phyloP scores from a whole-genome alignment of 2,113 vertebrate species.

The Elgaria multicarinata region DNA sequence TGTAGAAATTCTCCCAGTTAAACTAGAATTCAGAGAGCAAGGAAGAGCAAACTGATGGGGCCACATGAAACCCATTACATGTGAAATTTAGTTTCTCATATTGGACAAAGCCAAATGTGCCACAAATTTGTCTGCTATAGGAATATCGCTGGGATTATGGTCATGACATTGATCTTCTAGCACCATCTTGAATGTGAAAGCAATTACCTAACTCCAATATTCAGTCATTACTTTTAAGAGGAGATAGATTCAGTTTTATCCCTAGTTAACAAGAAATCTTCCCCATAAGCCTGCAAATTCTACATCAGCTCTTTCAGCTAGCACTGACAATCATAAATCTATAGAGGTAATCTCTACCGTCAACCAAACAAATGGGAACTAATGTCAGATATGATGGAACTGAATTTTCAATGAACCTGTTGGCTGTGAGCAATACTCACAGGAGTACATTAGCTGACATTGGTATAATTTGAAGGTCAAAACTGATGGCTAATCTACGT shows the following conservation, averaged over 20 bases:
- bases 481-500: not conserved
- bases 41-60: not conserved
- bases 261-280: not conserved
- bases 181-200: not conserved
- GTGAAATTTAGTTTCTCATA: not conserved
- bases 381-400: slow-evolving; percentile 8
- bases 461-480: slow-evolving; percentile 1
- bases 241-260: slow-evolving; percentile 11
- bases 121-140: not conserved
- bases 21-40: not conserved
- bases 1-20: not conserved
- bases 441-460: not conserved
- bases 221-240: not conserved
- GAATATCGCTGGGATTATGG: not conserved
- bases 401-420: slow-evolving; percentile 16
- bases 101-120: not conserved
- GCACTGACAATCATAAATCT: slow-evolving; percentile 10
- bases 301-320: slow-evolving; percentile 9
- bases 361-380: slow-evolving; percentile 16
- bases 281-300: slow-evolving; percentile 6
- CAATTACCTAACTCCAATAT: not conserved
- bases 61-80: not conserved
- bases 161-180: not conserved
- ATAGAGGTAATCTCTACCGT: slow-evolving; percentile 10
- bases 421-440: not conserved